Percentiles rank a stretch among this genome's conserved stretches.
Evolutionary conservation across 2,113 vertebrate genomes (phyloP).

Genomic region (Pluvianellus socialis): DNA sequence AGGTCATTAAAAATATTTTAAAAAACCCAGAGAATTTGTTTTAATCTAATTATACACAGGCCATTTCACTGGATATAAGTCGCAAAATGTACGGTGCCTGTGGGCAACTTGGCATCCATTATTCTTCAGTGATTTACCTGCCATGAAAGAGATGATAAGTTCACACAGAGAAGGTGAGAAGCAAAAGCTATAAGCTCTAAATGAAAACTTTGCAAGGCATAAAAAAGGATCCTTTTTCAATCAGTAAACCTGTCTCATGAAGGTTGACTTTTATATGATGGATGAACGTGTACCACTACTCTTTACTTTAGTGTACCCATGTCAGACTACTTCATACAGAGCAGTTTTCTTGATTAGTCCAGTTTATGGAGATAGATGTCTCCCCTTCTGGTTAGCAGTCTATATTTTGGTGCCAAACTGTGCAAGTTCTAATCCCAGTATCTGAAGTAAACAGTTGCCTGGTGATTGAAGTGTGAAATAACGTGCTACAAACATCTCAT

Average conservation of each 20-base stretch:
- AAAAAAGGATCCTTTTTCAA: not conserved
- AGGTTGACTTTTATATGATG: constrained; percentile 40
- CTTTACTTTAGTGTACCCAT: constrained; percentile 18
- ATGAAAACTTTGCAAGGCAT: constrained; percentile 30
- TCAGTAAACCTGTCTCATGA: not conserved
- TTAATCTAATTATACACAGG: not conserved
- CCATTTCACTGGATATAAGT: not conserved
- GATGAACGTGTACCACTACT: constrained; percentile 15
- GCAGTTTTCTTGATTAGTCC: not conserved
- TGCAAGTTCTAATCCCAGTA: not conserved
- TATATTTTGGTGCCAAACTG: not conserved
- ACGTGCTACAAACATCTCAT: not conserved
- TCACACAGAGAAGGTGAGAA: constrained; percentile 5
- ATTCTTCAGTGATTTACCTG: constrained; percentile 33
- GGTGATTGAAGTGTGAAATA: constrained; percentile 39
- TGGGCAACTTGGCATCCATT: not conserved
- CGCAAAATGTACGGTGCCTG: not conserved
- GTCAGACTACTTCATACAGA: not conserved
- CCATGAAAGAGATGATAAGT: not conserved
- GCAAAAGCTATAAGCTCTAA: constrained; percentile 22
- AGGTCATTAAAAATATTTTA: not conserved
- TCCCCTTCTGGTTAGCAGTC: not conserved
- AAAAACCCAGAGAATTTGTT: not conserved
- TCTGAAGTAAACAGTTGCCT: not conserved
- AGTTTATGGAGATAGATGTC: not conserved